Evolutionary conservation across 2,797 vertebrate species (phyloP), one percentile per base, ranked within the genome.

Genomic region (Morus bassanus): DNA sequence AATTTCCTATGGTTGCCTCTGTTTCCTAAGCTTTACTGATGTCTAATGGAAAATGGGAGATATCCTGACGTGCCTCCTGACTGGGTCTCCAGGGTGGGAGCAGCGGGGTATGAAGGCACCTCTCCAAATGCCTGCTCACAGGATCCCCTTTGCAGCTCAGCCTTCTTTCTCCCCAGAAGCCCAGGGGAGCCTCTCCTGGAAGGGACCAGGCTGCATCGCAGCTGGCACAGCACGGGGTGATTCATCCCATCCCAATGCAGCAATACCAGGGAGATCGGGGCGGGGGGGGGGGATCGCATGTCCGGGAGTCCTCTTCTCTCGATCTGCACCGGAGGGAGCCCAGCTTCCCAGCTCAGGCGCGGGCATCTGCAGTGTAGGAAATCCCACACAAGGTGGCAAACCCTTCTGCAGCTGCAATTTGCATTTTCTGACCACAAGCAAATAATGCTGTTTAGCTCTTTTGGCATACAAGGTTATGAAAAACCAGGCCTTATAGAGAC

Each of bases 261-360:
- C 0, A 2, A 21, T 33, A 41, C 53, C 25, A 10, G 19, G 23
- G 57, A 39, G 57, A 37, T 7, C 0, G 3, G 14, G 23, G 37
- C 0, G 3, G 14, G 23, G 28, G 10, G 3, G 14, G 23, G 28
- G 10, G 3, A 16, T 43, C 3, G 1, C 0, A 0, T 6, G 5
- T 4, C 5, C 3, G 0, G 63, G n/a, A 1, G 0, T 50, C 7
- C 8, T 27, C 37, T 60, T 80, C n/a, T 89, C 43, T 79, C 1
- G 0, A 28, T n/a, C 72, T 24, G 15, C 0, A 1, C 41, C 45
- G 75, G 31, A 72, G 45, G 45, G 53, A 91, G n/a, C 77, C 28
- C 61, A 31, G 41, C 13, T 35, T 5, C 3, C 54, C 72, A 70
- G 53, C 69, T 81, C 56, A 21, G 53, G 16, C 0, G 0, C 0